Base-by-base conservation (phyloP, 2,113 vertebrate species). In the Pterophyllum scalare region DNA sequence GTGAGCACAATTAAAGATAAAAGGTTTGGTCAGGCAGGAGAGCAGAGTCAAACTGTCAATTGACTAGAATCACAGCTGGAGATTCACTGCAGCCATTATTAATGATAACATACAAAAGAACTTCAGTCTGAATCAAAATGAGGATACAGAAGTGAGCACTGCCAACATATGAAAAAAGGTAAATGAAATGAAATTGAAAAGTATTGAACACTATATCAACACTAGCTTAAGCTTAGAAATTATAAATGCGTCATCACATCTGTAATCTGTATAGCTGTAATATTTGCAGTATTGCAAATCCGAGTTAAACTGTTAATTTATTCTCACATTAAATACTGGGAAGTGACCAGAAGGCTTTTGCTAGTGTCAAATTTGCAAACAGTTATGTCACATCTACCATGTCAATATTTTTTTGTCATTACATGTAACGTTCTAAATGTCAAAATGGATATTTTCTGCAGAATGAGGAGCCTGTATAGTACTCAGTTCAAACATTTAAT, bases 21-120 rank as follows among this genome's bases (percentile, higher is more conserved):
- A 94, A 93, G 94, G 92, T 94, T 95, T 94, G 87, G 85, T 94
- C 88, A 92, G 89, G 92, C 92, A 83, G 92, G 94, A 94, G 86
- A 77, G 79, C 77, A 82, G 88, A 94, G 94, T 94, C 91, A 93
- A 92, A 93, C 89, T 90, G 89, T 87, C 86, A 88, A 91, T 93
- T 92, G 87, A 88, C 77, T 78, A 57, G 75, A 89, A 90, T 83
- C 86, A 82, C 77, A 88, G 83, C 58, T 31, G 59, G 86, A 80
- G 62, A 86, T 60, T 65, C 56, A 82, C 75, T 77, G 28, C 17
- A 24, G 72, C 10, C 28, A 28, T 2, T 76, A 31, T 28, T 22
- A 75, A 38, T 59, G 6, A 58, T 19, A 80, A 56, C 75, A 52
- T 46, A 58, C 56, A 26, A 38, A 46, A 72, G 24, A 72, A 54